A percentile compares a stretch with the other conserved stretches of the same genome.
Evolutionary conservation across 23 tunicate species (phyloP).

Genomic region (Ascidia mentula): DNA sequence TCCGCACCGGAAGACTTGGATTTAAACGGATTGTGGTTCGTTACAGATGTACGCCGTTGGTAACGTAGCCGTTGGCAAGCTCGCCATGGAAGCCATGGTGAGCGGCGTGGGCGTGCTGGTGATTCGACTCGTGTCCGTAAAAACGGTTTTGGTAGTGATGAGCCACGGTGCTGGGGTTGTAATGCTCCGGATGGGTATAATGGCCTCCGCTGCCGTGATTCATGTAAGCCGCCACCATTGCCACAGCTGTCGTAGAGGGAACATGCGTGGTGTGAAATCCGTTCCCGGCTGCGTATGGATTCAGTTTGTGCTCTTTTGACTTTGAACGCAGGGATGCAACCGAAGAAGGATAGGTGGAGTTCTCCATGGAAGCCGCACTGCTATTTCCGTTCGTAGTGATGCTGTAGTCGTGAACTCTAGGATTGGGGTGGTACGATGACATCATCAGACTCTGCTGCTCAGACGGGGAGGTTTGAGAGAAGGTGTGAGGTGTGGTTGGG

Average conservation of each 20-base stretch:
- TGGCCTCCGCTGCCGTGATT: slow-evolving; percentile 15
- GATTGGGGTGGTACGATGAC: slow-evolving; percentile 15
- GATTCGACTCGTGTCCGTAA: neutral
- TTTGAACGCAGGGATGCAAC: slow-evolving; percentile 24
- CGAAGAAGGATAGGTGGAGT: neutral
- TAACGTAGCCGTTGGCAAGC: neutral
- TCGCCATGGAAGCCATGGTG: neutral
- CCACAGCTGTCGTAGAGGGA: slow-evolving; percentile 10
- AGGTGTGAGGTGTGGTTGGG: neutral
- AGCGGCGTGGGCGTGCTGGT: slow-evolving; percentile 9
- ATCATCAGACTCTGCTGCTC: slow-evolving; percentile 2
- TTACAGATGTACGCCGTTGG: slow-evolving; percentile 1
- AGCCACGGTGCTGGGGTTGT: neutral
- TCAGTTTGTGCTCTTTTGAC: slow-evolving; percentile 28
- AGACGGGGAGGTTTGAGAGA: slow-evolving; percentile 13
- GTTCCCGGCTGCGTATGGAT: slow-evolving; percentile 16
- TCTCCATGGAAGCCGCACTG: neutral
- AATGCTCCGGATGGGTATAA: slow-evolving; percentile 17
- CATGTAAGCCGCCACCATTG: slow-evolving; percentile 49
- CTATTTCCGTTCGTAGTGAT: too few species aligned
- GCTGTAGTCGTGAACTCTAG: neutral
- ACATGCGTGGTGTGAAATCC: neutral
- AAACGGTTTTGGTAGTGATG: slow-evolving; percentile 17
- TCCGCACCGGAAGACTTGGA: neutral
- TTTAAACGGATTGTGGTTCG: too few species aligned